Base-by-base conservation (phyloP, 2,113 vertebrate genomes). In the Microcebus tavaratra region DNA sequence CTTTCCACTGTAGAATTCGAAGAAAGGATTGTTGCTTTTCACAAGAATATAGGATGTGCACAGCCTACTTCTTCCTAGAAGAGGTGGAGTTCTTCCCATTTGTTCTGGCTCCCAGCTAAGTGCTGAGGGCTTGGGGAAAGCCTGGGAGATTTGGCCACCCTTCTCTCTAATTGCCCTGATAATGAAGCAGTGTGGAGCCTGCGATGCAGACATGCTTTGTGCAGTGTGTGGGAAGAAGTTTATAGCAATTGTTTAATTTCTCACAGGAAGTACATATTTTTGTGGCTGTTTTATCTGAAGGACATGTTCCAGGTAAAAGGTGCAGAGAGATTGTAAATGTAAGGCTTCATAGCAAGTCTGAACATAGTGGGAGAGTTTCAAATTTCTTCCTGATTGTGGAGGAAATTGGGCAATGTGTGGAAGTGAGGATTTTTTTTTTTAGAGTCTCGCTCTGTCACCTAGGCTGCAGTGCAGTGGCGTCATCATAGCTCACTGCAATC, bases 231-330 rank as follows among this genome's bases (percentile, higher is more conserved):
- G 88, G 92, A 93, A 95, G 96, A 45, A 50, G 31, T 76, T 92
- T 80, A 55, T 57, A 68, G 50, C 53, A 42, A 39, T 88, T 88
- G 59, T 72, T 81, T 73, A 25, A 29, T 95, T 70, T 48, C 76
- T 94, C 75, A 80, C 17, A 96, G 95, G 88, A 96, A 97, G 92
- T 82, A 45, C 88, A 73, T 82, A 53, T 42, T 97, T 95, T 76
- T 86, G 34, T 86, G 39, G 39, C 70, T 81, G 3, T 85, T 92
- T 79, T 84, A 59, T 50, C 59, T 78, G 85, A 94, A 93, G 90
- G 81, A 82, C 61, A 92, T 1, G 50, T 89, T 88, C 73, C 63
- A 91, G 73, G 88, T 85, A 75, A 88, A 96, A 94, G 89, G 88
- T 39, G 73, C 2, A 23, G 81, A 85, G 39, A 94, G 94, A 55